These are phyloP conservation scores for Melanaphis sacchari DNA, from an alignment of 1,140 invertebrate genomes.

Conservation along the genomic window DNA sequence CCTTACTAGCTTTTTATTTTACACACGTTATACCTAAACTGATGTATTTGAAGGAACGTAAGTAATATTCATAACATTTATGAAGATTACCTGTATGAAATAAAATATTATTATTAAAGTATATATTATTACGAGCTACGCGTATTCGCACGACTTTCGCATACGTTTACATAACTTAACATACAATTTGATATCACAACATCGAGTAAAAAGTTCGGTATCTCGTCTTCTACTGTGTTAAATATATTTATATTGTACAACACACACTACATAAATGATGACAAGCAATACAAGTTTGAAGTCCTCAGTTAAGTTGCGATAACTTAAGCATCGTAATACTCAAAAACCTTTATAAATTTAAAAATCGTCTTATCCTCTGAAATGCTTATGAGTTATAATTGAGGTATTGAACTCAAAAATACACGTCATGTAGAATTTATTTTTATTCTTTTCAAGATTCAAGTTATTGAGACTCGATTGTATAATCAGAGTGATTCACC, in stretches of 20 bases:
- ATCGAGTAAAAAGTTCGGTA: neutral
- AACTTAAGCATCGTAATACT: neutral
- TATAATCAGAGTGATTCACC: neutral
- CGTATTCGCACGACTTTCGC: neutral
- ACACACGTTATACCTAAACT: neutral
- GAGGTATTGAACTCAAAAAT: neutral
- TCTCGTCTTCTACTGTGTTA: neutral
- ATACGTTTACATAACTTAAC: neutral
- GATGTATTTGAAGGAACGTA: neutral
- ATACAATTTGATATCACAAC: neutral
- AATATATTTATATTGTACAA: neutral
- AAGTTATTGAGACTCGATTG: neutral
- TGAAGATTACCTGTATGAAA: neutral
- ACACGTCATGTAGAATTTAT: neutral
- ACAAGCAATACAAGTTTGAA: neutral
- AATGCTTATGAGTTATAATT: neutral
- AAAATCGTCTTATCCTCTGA: neutral
- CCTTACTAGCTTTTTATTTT: neutral
- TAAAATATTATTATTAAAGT: neutral
- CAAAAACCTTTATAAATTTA: neutral
- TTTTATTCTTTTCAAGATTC: neutral
- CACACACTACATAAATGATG: neutral
- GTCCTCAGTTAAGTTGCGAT: neutral
- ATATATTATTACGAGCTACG: neutral
- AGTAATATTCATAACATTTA: neutral